Evolutionary conservation across 1,140 invertebrate species (phyloP).

Genomic region (Heliothis virescens): DNA sequence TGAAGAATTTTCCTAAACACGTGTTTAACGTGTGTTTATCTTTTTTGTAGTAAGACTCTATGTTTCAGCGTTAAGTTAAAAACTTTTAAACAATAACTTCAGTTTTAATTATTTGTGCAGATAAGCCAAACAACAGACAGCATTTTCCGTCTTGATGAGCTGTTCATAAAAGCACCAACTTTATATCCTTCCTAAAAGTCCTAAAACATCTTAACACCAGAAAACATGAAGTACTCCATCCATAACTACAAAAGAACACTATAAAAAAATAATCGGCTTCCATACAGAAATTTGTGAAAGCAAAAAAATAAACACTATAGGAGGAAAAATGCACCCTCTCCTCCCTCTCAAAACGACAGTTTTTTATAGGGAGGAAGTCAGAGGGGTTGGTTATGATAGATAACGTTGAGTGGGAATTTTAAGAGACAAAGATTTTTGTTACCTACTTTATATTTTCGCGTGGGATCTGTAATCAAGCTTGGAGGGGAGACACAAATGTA

Average conservation of each 20-base stretch:
- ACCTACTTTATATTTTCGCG: conserved; percentile 41
- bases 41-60: too few species aligned
- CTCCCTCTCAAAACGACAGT: conserved; percentile 29
- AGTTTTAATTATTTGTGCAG: too few species aligned
- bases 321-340: conserved; percentile 41
- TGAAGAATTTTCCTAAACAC: too few species aligned
- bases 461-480: conserved; percentile 41
- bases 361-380: conserved; percentile 38
- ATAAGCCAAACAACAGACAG: too few species aligned
- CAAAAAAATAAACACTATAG: neutral
- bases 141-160: neutral
- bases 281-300: conserved; percentile 14
- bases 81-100: too few species aligned
- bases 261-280: conserved; percentile 28
- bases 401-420: conserved; percentile 36
- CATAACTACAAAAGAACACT: conserved; percentile 23
- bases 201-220: conserved; percentile 4
- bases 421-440: conserved; percentile 47
- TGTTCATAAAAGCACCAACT: neutral
- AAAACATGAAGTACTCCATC: conserved; percentile 22
- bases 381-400: conserved; percentile 41
- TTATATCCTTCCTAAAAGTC: neutral
- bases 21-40: too few species aligned
- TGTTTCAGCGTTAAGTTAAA: too few species aligned
- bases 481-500: neutral